Base-by-base conservation (phyloP, 2,888 invertebrate species). In the Cosmia trapezina region DNA sequence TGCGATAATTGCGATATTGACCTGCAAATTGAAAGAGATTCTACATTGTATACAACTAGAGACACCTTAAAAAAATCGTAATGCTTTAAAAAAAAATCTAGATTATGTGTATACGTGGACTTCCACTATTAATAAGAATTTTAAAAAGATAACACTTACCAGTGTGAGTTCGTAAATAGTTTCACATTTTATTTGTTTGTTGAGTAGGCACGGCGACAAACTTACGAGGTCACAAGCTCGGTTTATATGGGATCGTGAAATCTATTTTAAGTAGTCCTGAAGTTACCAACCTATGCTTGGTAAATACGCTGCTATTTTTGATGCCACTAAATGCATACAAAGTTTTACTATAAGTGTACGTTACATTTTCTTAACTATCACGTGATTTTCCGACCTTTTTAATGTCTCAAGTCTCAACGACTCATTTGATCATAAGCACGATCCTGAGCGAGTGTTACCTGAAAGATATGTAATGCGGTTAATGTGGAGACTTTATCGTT, bases 241-340 rank as follows among this genome's bases (percentile, higher is more conserved):
- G 53, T 64, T 69, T 72, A 63, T 70, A 67, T 63, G 78, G 61
- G 65, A 69, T 74, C 67, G 73, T 80, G 70, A 77, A 72, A 70
- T 78, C 64, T 82, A 82, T 82, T 82, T 80, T 54, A 62, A 60
- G 64, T 69, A 65, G 49, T n/a, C 12, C 11, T n/a, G 22, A n/a
- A 62, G 19, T 17, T 53, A 19, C 43, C 28, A 28, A 37, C 5
- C 53, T 61, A 61, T 47, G 28, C 17, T 62, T 63, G 62, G 51
- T 54, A 73, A 78, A 63, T 69, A 37, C 37, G 14, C n/a, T 37
- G 56, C 41, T 64, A 63, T 56, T 54, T 47, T 37, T 37, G 43
- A 41, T 4, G 47, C 17, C 7, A 54, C 22, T 49, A 6, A 17
- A 37, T 5, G 1, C n/a, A 2, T 37, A 1, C 47, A 37, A 14